phyloP scores from a whole-genome alignment of 2,888 invertebrate genomes.

The Coenonympha glycerion region DNA sequence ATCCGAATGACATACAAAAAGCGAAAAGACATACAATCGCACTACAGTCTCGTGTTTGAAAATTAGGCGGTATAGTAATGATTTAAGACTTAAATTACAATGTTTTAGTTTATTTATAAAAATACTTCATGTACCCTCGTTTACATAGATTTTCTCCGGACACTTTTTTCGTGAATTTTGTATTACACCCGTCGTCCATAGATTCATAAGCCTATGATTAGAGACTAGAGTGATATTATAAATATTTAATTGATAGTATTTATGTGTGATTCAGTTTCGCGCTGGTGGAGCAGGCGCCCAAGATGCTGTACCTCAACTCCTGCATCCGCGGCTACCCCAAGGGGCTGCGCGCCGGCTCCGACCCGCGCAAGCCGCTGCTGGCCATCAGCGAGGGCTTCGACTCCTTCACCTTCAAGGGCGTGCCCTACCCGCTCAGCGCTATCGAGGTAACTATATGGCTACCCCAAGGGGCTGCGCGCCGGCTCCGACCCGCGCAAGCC shows the following conservation, averaged over 20 bases:
- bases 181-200: too few species aligned
- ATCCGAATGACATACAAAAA: too few species aligned
- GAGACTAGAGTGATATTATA: too few species aligned
- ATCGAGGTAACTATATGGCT: slow-evolving; percentile 81
- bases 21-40: too few species aligned
- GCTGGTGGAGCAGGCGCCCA: slow-evolving; percentile 73
- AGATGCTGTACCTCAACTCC: slow-evolving; percentile 89
- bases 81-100: too few species aligned
- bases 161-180: too few species aligned
- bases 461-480: slow-evolving; percentile 88
- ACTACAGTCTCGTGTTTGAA: too few species aligned
- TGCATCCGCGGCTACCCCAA: slow-evolving; percentile 88
- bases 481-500: slow-evolving; percentile 88
- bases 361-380: slow-evolving; percentile 85
- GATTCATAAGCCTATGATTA: too few species aligned
- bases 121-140: too few species aligned
- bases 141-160: too few species aligned
- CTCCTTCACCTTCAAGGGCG: slow-evolving; percentile 79
- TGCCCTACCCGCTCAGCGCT: slow-evolving; percentile 77
- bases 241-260: background rate
- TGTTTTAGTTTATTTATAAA: too few species aligned
- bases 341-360: slow-evolving; percentile 87
- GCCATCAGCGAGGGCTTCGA: slow-evolving; percentile 85
- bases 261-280: slow-evolving; percentile 51
- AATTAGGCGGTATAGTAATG: too few species aligned